Percentiles rank a stretch among this genome's conserved stretches.
Conservation (phyloP, 2,888 invertebrate species). For the Ashinkailepas kermadecensis region DNA sequence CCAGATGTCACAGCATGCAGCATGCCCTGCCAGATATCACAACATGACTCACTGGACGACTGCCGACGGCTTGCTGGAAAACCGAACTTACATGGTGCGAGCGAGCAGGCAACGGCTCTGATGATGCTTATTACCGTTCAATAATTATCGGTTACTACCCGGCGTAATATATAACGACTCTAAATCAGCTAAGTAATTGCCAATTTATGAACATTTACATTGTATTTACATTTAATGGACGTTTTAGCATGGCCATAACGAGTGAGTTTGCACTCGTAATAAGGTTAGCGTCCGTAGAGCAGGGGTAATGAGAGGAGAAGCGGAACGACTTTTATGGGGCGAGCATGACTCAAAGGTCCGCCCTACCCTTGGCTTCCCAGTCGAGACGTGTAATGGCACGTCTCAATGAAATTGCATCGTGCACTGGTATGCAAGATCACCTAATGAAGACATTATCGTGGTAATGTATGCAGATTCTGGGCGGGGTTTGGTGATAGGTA, state of each 20-base stretch:
- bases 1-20: too few relatives aligned
- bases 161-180: conserved; percentile 11
- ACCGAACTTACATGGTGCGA: too few relatives aligned
- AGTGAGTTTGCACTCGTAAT: conserved; percentile 21
- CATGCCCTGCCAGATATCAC: too few relatives aligned
- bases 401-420: not conserved
- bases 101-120: not conserved
- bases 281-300: not conserved
- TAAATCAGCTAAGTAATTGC: conserved; percentile 22
- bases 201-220: conserved; percentile 21
- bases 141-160: conserved; percentile 1
- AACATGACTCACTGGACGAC: too few relatives aligned
- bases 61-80: too few relatives aligned
- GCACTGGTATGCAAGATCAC: not conserved
- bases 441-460: conserved; percentile 7
- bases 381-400: not conserved
- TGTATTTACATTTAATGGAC: conserved; percentile 18
- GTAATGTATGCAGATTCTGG: not conserved
- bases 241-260: conserved; percentile 10
- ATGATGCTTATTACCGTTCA: not conserved
- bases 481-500: not conserved
- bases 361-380: not conserved
- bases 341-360: not conserved
- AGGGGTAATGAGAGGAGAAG: not conserved
- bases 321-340: not conserved